Conservation (phyloP, 2,888 invertebrate species). For the Neelides folsomi region DNA sequence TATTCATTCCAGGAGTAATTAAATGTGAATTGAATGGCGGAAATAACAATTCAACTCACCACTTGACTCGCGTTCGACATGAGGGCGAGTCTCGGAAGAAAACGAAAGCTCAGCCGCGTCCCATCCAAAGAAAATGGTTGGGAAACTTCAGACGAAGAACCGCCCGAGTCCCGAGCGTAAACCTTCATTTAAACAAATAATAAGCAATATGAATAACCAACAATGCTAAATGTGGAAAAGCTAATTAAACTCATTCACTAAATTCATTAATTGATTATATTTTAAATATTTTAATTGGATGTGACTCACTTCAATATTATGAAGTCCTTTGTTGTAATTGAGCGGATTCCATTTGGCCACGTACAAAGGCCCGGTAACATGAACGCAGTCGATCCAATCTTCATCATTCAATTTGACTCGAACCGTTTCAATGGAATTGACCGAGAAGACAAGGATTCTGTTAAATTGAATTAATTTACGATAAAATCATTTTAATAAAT, state of each 20-base stretch:
- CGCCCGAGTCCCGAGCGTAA: slow-evolving; percentile 31
- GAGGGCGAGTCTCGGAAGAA: slow-evolving; percentile 56
- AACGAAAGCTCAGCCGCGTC: slow-evolving; percentile 49
- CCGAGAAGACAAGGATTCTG: slow-evolving; percentile 65
- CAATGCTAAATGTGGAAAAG: no score
- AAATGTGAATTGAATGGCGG: not conserved
- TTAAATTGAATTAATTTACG: slow-evolving; percentile 26
- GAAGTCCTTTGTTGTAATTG: slow-evolving; percentile 51
- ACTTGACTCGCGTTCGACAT: slow-evolving; percentile 61
- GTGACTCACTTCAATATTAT: slow-evolving; percentile 48
- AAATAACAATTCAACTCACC: slow-evolving; percentile 53
- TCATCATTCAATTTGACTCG: slow-evolving; percentile 51
- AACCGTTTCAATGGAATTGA: slow-evolving; percentile 50
- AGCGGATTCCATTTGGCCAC: slow-evolving; percentile 58
- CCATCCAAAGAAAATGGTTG: slow-evolving; percentile 70
- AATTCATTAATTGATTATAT: slow-evolving; percentile 2
- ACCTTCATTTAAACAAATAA: slow-evolving; percentile 18
- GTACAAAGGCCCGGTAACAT: slow-evolving; percentile 56
- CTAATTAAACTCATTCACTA: not conserved
- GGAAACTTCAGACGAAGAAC: slow-evolving; percentile 37
- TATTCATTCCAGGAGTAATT: not conserved
- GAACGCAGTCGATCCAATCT: slow-evolving; percentile 50
- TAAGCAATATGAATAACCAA: no score
- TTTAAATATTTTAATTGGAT: not conserved
- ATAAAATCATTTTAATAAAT: not conserved